These are phyloP conservation scores for Phoeniculus purpureus DNA, from an alignment of 2,797 vertebrate genomes.

Conservation along the genomic window DNA sequence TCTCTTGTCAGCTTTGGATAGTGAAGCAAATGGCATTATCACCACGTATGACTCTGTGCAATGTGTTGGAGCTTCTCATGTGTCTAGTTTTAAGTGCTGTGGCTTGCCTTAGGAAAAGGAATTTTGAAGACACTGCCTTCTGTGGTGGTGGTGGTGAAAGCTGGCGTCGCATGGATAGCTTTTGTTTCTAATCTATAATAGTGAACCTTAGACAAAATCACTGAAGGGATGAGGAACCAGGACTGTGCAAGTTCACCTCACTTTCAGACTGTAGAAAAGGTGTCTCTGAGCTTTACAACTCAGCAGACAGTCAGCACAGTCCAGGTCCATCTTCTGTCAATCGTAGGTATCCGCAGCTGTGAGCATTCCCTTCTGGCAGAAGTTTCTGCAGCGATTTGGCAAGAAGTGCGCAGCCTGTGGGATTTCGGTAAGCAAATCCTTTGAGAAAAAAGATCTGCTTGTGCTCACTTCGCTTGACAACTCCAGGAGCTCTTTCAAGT, in stretches of 20 bases:
- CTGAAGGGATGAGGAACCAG: not conserved
- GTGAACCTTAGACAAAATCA: not conserved
- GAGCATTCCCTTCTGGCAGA: conserved; percentile 95
- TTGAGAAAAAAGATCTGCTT: not conserved
- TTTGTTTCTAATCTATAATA: not conserved
- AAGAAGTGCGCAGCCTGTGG: conserved; percentile 93
- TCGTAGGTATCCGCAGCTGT: conserved; percentile 89
- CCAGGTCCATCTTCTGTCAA: not conserved
- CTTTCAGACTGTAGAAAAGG: not conserved
- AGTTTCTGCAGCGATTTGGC: conserved; percentile 91
- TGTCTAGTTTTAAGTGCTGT: not conserved
- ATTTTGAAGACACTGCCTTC: not conserved
- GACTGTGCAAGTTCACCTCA: not conserved
- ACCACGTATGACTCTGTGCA: not conserved
- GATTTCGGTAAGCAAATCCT: conserved; percentile 85
- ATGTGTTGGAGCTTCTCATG: not conserved
- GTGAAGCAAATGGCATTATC: not conserved
- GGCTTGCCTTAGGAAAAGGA: not conserved
- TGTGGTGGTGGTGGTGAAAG: not conserved
- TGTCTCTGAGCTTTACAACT: not conserved
- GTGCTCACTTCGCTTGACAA: not conserved
- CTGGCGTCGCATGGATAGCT: not conserved
- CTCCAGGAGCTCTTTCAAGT: not conserved
- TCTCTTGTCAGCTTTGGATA: not conserved
- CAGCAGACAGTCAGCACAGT: not conserved